phyloP scores from a whole-genome alignment of 2,113 vertebrate species.

The Pseudois nayaur region DNA sequence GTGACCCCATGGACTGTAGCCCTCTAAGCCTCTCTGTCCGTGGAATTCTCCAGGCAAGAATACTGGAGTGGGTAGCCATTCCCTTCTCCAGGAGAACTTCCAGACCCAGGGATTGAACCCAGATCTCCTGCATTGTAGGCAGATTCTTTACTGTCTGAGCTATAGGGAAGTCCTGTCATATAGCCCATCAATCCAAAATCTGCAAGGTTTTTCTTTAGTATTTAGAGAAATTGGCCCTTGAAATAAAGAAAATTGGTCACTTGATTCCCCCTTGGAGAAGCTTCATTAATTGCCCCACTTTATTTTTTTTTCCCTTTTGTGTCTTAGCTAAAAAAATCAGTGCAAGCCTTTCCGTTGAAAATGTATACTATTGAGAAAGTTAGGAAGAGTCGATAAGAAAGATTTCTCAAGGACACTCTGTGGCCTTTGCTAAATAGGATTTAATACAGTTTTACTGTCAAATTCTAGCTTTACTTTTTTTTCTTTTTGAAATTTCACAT shows the following conservation, averaged over 20 bases:
- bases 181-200: not conserved
- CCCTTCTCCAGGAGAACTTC: not conserved
- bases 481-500: not conserved
- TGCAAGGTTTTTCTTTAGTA: not conserved
- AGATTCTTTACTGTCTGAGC: not conserved
- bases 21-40: not conserved
- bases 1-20: not conserved
- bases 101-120: not conserved
- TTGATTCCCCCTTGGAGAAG: not conserved
- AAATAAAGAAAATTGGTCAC: not conserved
- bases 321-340: not conserved
- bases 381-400: not conserved
- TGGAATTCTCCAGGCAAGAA: not conserved
- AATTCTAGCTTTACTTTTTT: not conserved
- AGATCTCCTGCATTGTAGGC: not conserved
- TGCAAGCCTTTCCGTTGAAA: not conserved
- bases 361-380: not conserved
- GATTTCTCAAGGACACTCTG: not conserved
- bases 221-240: not conserved
- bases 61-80: not conserved
- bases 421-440: not conserved
- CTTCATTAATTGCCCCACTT: not conserved
- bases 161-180: not conserved
- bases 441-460: not conserved
- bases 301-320: not conserved